Base-by-base conservation (phyloP, 2,113 vertebrate species). In the Strix aluco region DNA sequence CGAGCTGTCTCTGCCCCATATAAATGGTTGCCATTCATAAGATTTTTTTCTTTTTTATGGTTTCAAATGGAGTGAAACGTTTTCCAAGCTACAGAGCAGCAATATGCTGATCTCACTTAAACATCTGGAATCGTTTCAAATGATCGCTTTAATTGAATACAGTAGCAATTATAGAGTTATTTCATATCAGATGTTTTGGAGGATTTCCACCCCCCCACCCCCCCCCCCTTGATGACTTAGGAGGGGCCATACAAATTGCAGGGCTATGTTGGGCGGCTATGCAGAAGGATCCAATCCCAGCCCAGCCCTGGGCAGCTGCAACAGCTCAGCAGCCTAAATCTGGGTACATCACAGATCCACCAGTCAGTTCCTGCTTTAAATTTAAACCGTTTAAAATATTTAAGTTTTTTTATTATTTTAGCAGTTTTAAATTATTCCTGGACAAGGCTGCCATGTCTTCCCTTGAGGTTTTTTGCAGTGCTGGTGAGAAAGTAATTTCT, bases 41-140 rank as follows among this genome's bases (percentile, higher is more conserved):
- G 14, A 8, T 47, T 47, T 16, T 46, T 15, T 4, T 61, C 74
- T 85, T 61, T 57, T 70, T 74, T 4, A 7, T 70, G 70, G 32
- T 62, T 93, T 84, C 61, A 90, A 54, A 40, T 22, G 47, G 44
- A 82, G 54, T 63, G 47, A 88, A 89, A 95, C 46, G 30, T 79
- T 95, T 96, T 87, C 73, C 69, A 94, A 74, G 82, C 80, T 90
- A 46, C 32, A 63, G 61, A 81, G 71, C 77, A 94, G 49, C 69
- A 89, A 77, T 66, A 61, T 69, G 77, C 36, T 66, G 74, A 77
- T 54, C 47, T 66, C 9, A 0, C 51, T 89, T 78, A 58, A 95
- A 97, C 87, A 92, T 75, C 91, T 82, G 89, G 84, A 87, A 91
- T n/a, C 27, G 34, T 66, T 94, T 81, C 5, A 4, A 86, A 55